Base-by-base conservation (phyloP, 92 coral and sea anemone genomes). In the Parazoanthus atlanticus region DNA sequence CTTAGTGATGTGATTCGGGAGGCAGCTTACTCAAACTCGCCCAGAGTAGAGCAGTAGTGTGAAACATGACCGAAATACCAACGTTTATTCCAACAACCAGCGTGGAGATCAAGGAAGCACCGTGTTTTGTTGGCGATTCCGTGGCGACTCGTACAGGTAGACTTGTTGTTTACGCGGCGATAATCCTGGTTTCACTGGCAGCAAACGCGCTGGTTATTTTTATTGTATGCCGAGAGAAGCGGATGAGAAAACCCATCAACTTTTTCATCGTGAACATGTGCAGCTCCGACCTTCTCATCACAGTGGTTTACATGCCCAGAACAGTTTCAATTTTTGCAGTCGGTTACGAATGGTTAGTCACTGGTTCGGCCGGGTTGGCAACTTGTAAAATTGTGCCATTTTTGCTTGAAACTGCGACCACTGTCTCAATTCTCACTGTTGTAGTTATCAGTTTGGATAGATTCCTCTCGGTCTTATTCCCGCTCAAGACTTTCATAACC, bases 201-300 rank as follows among this genome's bases (percentile, higher is more conserved):
- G 94, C 92, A 15, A 92, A 92, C 73, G 34, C 81, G 10, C n/a
- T 92, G 82, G 94, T 89, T 19, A 72, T 90, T 9, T 26, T 81
- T 19, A 91, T 92, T n/a, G 92, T 92, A 21, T 81, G 79, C 52
- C 88, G 79, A 43, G 79, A 75, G 7, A 88, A 82, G 11, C 61
- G 89, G 19, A 92, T 92, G 94, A 90, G 88, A 31, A 89, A 77
- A 58, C 88, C 92, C 0, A 79, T 92, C 30, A 92, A 92, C 74
- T 92, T 66, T 86, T 92, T 92, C 81, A 92, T 92, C 26, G 90
- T 89, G 30, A 92, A 92, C 16, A 92, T 92, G 92, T 88, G 92
- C 33, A n/a, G 32, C n/a, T 81, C 91, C 8, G 94, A 92, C 66
- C 78, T 92, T 80, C 56, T 92, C 6, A 92, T 92, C 61, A 92